phyloP scores from a whole-genome alignment of 2,113 vertebrate species.

The Xyliphius kryptos region DNA sequence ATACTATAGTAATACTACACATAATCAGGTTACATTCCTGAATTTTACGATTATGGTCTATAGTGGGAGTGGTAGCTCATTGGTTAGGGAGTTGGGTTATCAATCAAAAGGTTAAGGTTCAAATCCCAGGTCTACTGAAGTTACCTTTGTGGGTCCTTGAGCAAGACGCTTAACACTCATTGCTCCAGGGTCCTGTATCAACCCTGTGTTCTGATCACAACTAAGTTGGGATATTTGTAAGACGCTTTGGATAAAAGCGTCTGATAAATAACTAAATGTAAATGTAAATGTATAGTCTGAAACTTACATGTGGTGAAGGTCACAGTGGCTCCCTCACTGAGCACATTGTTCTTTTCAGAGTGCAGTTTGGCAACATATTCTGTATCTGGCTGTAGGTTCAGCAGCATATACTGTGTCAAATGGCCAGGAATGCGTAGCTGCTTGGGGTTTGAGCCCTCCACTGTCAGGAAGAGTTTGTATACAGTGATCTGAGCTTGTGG shows the following conservation, averaged over 20 bases:
- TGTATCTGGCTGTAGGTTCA: slow-evolving; percentile 74
- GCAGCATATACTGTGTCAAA: slow-evolving; percentile 67
- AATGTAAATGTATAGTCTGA: no score
- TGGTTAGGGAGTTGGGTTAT: no score
- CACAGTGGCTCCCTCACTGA: slow-evolving; percentile 65
- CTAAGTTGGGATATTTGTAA: no score
- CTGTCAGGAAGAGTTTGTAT: slow-evolving; percentile 73
- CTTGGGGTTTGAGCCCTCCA: slow-evolving; percentile 74
- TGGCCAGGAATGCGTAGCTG: slow-evolving; percentile 69
- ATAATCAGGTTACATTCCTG: neutral
- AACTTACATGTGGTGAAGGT: slow-evolving; percentile 57
- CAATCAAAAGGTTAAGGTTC: no score
- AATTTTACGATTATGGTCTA: neutral
- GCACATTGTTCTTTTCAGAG: slow-evolving; percentile 67
- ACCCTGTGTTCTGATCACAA: no score
- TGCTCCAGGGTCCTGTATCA: no score
- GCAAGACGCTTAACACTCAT: no score
- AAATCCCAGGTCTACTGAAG: no score
- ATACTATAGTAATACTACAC: neutral
- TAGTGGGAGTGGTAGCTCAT: no score
- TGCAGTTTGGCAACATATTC: slow-evolving; percentile 75
- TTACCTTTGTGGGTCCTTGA: no score
- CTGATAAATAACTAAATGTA: no score
- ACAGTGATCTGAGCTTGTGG: slow-evolving; percentile 70
- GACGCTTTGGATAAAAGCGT: no score